Base-by-base conservation (phyloP, 2,888 invertebrate species). In the Caenorhabditis sp. region DNA sequence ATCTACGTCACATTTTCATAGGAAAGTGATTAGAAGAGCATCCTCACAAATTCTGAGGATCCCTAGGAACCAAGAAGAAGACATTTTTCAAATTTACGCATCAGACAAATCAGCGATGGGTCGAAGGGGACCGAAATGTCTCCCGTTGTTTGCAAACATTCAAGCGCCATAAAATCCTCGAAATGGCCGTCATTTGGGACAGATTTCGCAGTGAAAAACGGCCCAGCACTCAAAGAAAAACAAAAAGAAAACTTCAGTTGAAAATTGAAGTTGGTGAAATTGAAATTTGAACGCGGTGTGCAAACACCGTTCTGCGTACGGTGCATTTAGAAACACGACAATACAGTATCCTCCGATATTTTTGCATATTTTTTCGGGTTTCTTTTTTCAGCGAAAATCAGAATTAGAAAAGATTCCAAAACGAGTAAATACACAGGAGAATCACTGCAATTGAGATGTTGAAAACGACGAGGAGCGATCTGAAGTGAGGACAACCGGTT, bases 131-230 rank as follows among this genome's bases (percentile, higher is more conserved):
- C 63, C 26, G 38, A 51, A 69, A 69, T 58, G 66, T 64, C 31
- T 4, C 10, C 75, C 31, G 54, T 75, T 75, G 75, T 75, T 75
- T 75, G 75, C 75, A 75, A 66, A 66, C 75, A 66, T 75, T 75
- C 75, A 58, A 58, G 66, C 38, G 51, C 47, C 69, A 76, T 76
- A 76, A 76, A 76, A 76, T 68, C 76, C 24, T 75, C 24, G 64
- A 54, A 75, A 75, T 75, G 54, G 75, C 66, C 51, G 68, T 68
- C 68, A 68, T 76, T 76, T 76, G 76, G 76, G 76, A 76, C 76
- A 76, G 76, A 68, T 76, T 76, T 69, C 49, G 59, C 1, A 44
- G n/a, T 44, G 47, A 44, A 58, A 66, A 44, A 38, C 10, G n/a
- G n/a, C n/a, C 7, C 14, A 47, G 47, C 54, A 44, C 22, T 3